phyloP scores from a whole-genome alignment of 2,888 invertebrate species.

The Trypoxylon attenuatum region DNA sequence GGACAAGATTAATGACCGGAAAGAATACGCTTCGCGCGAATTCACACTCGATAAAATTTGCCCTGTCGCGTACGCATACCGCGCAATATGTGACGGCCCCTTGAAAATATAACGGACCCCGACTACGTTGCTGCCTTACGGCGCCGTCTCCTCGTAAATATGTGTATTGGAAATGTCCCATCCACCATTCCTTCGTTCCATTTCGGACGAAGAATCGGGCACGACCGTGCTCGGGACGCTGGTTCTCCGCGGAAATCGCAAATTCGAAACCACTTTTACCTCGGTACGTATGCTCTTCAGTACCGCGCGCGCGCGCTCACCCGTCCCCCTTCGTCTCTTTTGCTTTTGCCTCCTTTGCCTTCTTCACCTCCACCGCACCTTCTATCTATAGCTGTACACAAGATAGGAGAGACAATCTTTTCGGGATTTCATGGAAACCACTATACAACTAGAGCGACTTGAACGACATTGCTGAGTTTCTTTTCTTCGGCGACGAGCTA shows the following conservation, averaged over 20 bases:
- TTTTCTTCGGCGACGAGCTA: too few species aligned
- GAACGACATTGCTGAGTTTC: too few species aligned
- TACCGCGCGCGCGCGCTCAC: slow-evolving; percentile 30
- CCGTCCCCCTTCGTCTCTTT: slow-evolving; percentile 1
- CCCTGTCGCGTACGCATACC: too few species aligned
- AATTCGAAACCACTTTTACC: slow-evolving; percentile 56
- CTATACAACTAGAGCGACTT: too few species aligned
- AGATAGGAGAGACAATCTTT: background rate
- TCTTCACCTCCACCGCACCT: too few species aligned
- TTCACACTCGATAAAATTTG: slow-evolving; percentile 67
- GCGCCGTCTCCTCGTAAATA: background rate
- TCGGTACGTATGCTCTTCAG: slow-evolving; percentile 18
- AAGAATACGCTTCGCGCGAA: slow-evolving; percentile 57
- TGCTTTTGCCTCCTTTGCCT: slow-evolving; percentile 12
- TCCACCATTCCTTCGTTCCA: slow-evolving; percentile 35
- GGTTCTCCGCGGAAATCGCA: slow-evolving; percentile 52
- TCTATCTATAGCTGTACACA: too few species aligned
- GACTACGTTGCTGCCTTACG: slow-evolving; percentile 30
- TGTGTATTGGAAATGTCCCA: slow-evolving; percentile 44
- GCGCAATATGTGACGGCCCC: slow-evolving; percentile 33
- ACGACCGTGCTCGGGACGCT: slow-evolving; percentile 26
- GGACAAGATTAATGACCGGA: slow-evolving; percentile 62
- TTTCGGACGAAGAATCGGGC: slow-evolving; percentile 45
- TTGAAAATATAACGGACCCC: slow-evolving; percentile 43
- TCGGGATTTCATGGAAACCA: background rate